phyloP scores from a whole-genome alignment of 2,113 vertebrate species.

The Nothocercus nigrocapillus region DNA sequence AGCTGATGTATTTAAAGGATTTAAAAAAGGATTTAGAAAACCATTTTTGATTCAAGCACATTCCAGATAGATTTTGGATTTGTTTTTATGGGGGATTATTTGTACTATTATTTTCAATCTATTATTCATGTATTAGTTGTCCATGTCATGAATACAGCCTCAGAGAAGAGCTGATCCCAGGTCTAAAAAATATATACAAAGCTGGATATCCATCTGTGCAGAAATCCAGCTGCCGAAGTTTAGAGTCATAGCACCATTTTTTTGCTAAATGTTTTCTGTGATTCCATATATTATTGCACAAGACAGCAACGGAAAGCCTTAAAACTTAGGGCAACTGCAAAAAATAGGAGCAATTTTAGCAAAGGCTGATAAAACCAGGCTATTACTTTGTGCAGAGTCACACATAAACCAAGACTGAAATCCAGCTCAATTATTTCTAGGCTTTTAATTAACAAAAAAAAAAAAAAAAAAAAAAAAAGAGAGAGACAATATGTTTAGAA shows the following conservation, averaged over 20 bases:
- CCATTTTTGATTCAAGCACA: neutral
- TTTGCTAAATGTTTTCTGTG: neutral
- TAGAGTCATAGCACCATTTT: neutral
- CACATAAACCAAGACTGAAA: neutral
- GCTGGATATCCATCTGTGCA: neutral
- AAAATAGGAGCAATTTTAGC: neutral
- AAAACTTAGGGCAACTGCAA: neutral
- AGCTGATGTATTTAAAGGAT: neutral
- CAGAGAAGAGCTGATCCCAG: neutral
- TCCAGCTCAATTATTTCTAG: neutral
- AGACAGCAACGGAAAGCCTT: neutral
- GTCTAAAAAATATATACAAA: neutral
- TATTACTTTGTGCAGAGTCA: neutral
- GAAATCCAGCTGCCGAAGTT: neutral
- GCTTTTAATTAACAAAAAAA: neutral
- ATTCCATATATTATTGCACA: neutral
- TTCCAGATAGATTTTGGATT: neutral
- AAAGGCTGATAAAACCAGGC: neutral
- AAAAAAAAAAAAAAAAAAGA: neutral
- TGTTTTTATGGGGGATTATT: neutral
- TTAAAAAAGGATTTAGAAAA: slow-evolving; percentile 40
- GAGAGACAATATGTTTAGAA: neutral
- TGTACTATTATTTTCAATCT: neutral
- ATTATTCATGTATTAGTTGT: slow-evolving; percentile 14
- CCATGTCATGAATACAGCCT: neutral